phyloP scores from a whole-genome alignment of 2,797 vertebrate species.

The Pseudochromis fuscus region DNA sequence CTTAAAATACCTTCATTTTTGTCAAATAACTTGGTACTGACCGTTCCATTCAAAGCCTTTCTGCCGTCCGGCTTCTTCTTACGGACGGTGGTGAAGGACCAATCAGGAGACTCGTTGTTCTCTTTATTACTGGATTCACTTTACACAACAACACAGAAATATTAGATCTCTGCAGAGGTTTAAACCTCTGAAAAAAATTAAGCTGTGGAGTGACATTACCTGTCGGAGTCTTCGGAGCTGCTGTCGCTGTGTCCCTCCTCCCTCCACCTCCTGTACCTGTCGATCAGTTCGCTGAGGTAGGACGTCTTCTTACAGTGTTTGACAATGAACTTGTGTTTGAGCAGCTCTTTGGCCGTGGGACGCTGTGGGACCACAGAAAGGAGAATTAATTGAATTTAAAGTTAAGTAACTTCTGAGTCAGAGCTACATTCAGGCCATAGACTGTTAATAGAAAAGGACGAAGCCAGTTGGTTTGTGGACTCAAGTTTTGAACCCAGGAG shows the following conservation, averaged over 20 bases:
- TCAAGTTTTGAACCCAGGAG: too few species aligned
- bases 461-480: too few species aligned
- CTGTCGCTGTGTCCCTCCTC: slow-evolving; percentile 90
- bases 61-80: slow-evolving; percentile 90
- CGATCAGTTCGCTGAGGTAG: slow-evolving; percentile 94
- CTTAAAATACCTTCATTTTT: too few species aligned
- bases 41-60: slow-evolving; percentile 91
- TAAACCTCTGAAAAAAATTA: neutral
- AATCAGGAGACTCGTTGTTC: slow-evolving; percentile 88
- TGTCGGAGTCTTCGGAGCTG: slow-evolving; percentile 92
- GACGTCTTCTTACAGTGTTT: slow-evolving; percentile 95
- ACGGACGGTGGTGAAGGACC: slow-evolving; percentile 92
- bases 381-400: too few species aligned
- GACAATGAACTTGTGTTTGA: slow-evolving; percentile 95
- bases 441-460: too few species aligned
- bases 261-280: slow-evolving; percentile 93
- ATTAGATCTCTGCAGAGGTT: too few species aligned
- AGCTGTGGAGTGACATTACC: slow-evolving; percentile 70
- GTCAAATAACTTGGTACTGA: slow-evolving; percentile 80
- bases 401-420: too few species aligned
- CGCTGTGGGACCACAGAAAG: slow-evolving; percentile 79
- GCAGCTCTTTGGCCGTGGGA: slow-evolving; percentile 92
- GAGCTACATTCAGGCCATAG: too few species aligned
- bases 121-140: slow-evolving; percentile 93
- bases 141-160: slow-evolving; percentile 32